Base-by-base conservation (phyloP, 35 echinoderm and acorn worm genomes). In the Holothuria glaberrima region DNA sequence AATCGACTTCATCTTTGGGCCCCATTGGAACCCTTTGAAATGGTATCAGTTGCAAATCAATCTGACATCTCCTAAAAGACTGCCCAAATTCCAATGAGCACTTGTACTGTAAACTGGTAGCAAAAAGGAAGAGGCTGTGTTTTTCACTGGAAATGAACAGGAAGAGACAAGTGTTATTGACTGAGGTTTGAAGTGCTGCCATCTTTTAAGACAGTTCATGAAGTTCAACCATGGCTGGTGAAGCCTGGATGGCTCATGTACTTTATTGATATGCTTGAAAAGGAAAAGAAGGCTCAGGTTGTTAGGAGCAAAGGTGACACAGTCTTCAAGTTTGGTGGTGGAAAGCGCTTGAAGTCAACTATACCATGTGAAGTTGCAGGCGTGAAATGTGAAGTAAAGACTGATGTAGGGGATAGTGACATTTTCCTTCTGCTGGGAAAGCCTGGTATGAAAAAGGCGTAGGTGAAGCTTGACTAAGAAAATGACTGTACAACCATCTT, bases 11-110 rank as follows among this genome's bases (percentile, higher is more conserved):
- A 73, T 34, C 30, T 18, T 73, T 73, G 69, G 69, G 17, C 69
- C 69, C 6, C 25, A 73, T 73, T n/a, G 69, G 29, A 30, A 73
- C 35, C 69, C 69, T 33, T 73, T 73, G 30, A 73, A 73, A 29
- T 73, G n/a, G 69, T 34, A 26, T 14, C 35, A 73, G 69, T 34
- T 73, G 69, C 18, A 9, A 73, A 33, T 73, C 69, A 12, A 73
- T 73, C 69, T 9, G 69, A 73, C 69, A 73, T 73, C n/a, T 73
- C 14, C 30, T 73, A 34, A 73, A 73, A 73, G 69, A 73, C 30
- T 73, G 69, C 35, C 69, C 69, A 33, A 29, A 73, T 73, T 73
- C 69, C 19, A 30, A 73, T 73, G 69, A 73, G 31, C 28, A 73
- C 35, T 30, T 73, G 69, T 73, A 33, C 30, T 73, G 9, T 18